phyloP scores from a whole-genome alignment of 2,888 invertebrate species.

The Cremastobaeus sp. region DNA sequence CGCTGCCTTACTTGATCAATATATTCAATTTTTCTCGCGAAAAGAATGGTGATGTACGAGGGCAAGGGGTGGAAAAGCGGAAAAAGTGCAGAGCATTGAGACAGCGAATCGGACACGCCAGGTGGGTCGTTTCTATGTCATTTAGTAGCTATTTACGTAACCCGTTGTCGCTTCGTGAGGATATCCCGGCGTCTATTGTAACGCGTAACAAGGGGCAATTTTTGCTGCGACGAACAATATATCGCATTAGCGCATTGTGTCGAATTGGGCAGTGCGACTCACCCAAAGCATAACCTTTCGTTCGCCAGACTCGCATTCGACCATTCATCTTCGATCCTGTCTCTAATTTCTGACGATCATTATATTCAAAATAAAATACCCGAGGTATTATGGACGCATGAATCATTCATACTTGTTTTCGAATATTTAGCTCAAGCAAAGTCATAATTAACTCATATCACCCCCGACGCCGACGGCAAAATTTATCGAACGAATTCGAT shows the following conservation, averaged over 20 bases:
- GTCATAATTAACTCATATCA: conserved; percentile 49
- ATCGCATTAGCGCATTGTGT: conserved; percentile 77
- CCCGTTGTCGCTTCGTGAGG: conserved; percentile 52
- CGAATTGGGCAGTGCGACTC: conserved; percentile 49
- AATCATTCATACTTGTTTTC: conserved; percentile 55
- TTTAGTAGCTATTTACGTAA: conserved; percentile 58
- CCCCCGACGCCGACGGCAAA: conserved; percentile 24
- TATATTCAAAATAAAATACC: conserved; percentile 55
- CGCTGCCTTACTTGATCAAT: conserved; percentile 41
- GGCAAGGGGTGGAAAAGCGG: not conserved
- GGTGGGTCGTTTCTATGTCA: conserved; percentile 51
- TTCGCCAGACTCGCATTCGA: conserved; percentile 29
- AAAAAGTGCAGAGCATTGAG: conserved; percentile 31
- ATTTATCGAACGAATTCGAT: conserved; percentile 15
- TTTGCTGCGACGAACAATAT: conserved; percentile 76
- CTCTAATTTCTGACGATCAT: conserved; percentile 52
- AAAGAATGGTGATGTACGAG: conserved; percentile 1
- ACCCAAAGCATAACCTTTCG: conserved; percentile 57
- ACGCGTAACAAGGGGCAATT: conserved; percentile 76
- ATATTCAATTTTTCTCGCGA: conserved; percentile 40
- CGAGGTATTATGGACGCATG: conserved; percentile 42
- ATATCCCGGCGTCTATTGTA: conserved; percentile 68
- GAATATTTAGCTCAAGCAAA: conserved; percentile 32
- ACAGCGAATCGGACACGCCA: conserved; percentile 32
- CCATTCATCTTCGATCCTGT: conserved; percentile 55